Evolutionary conservation across 2,797 vertebrate genomes (phyloP), one percentile per base, ranked within the genome.

Genomic region (Clamator glandarius): DNA sequence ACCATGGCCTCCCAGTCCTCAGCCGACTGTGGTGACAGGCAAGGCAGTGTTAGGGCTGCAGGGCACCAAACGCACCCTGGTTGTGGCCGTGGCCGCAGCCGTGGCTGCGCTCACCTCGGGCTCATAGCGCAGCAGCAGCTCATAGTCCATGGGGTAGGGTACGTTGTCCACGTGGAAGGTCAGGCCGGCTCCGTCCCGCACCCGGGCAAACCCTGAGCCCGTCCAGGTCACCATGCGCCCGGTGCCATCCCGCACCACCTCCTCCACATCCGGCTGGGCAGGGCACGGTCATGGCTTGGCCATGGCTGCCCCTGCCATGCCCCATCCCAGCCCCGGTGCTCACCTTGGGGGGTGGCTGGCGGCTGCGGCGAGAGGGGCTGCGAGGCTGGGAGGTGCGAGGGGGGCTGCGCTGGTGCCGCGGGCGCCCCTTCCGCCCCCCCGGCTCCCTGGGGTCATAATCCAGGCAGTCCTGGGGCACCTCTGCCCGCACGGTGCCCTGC

Each of bases 1-100:
- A 99, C 98, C 17, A 98, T 79, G 18, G 98, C 98, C 93, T 99
- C 98, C 98, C 99, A 99, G 96, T 99, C 98, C 93, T 99, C 99
- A 26, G 98, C 98, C 6, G 98, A 98, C 99, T 99, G 87, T 3
- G 17, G 39, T 0, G 4, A 89, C 39, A 95, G 55, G 42, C 1
- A 11, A 46, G 29, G 42, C 1, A 3, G 51, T 1, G 4, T 93
- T 54, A 87, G 63, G 39, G 46, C 48, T 2, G 4, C 31, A 74
- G 58, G 1, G 0, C 6, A 31, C n/a, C 8, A 0, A 4, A 29
- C 51, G 9, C 1, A 1, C 69, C 1, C 1, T 18, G 48, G 1
- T 26, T 0, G 9, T 23, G 46, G 21, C 46, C 21, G 0, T 12
- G 29, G 29, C 55, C 2, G 0, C 5, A 28, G 31, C 18, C 2